phyloP scores from a whole-genome alignment of 2,113 vertebrate species.

The cattle (Bos taurus) region DNA sequence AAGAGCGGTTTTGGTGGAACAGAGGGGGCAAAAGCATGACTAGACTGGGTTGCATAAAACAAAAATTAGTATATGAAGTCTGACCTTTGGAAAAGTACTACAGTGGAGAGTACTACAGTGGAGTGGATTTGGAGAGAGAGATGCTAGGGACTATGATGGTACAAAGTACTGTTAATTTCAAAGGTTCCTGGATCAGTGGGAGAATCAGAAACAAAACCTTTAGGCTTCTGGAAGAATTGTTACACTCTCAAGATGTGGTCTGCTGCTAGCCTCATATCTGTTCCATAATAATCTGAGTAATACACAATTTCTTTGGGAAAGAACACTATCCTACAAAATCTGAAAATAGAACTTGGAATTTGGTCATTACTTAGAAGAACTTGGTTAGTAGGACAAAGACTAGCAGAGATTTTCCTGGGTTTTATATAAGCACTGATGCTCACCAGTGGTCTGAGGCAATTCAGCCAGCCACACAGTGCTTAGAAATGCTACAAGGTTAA shows the following conservation, averaged over 20 bases:
- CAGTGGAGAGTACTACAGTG: neutral
- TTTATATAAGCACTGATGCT: constrained; percentile 85
- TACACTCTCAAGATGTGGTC: constrained; percentile 87
- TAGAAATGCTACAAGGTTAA: constrained; percentile 84
- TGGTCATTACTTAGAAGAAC: constrained; percentile 87
- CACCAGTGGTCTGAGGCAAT: constrained; percentile 90
- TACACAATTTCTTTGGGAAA: constrained; percentile 90
- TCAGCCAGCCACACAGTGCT: constrained; percentile 89
- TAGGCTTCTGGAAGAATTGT: constrained; percentile 91
- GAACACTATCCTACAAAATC: constrained; percentile 89
- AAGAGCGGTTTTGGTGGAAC: neutral
- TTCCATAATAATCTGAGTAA: constrained; percentile 92
- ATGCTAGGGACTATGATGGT: constrained; percentile 89
- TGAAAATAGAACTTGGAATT: constrained; percentile 87
- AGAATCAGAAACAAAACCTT: constrained; percentile 87
- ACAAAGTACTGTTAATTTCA: constrained; percentile 80
- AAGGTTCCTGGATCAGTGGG: constrained; percentile 87
- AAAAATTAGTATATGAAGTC: neutral
- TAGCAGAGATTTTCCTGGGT: constrained; percentile 93
- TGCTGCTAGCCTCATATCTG: constrained; percentile 87
- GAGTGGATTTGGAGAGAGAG: constrained; percentile 44
- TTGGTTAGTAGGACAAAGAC: constrained; percentile 90
- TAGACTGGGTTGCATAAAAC: neutral
- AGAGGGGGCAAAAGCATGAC: neutral
- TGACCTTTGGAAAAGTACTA: neutral